Evolutionary conservation across 2,797 vertebrate genomes (phyloP).

Genomic region (Harpagifer antarcticus): DNA sequence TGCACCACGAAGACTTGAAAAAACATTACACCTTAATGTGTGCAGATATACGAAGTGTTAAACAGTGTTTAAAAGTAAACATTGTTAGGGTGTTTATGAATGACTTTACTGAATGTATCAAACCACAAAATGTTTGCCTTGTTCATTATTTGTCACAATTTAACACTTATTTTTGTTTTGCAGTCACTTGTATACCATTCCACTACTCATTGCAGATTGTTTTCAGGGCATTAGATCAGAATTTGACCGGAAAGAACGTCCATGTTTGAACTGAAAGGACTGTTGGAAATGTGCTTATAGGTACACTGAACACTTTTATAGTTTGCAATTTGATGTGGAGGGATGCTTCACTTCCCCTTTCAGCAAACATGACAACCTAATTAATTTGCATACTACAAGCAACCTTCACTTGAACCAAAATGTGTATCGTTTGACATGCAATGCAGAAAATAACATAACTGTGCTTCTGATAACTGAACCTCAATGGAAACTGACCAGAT

Average conservation of each 20-base stretch:
- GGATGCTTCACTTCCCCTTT: conserved; percentile 7
- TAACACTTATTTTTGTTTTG: conserved; percentile 17
- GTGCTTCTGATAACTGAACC: conserved; percentile 3
- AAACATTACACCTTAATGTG: conserved; percentile 2
- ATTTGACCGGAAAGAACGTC: background rate
- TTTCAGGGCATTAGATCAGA: background rate
- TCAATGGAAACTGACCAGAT: conserved; percentile 7
- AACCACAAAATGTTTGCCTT: background rate
- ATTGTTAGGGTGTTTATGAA: background rate
- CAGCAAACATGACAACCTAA: conserved; percentile 11
- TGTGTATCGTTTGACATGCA: conserved; percentile 8
- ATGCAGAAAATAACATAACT: conserved; percentile 7
- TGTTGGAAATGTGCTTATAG: background rate
- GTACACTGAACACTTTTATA: background rate
- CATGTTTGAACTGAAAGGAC: background rate
- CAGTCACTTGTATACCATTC: background rate
- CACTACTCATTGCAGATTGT: conserved; percentile 9
- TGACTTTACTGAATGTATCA: background rate
- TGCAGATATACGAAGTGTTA: background rate
- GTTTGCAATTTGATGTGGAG: background rate
- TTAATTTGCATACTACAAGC: conserved; percentile 31
- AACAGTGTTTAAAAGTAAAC: background rate
- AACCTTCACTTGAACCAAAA: conserved; percentile 15
- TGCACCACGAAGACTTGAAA: conserved; percentile 3
- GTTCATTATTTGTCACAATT: conserved; percentile 20